Evolutionary conservation across 2,113 vertebrate genomes (phyloP).

Genomic region (Leucopsar rothschildi): DNA sequence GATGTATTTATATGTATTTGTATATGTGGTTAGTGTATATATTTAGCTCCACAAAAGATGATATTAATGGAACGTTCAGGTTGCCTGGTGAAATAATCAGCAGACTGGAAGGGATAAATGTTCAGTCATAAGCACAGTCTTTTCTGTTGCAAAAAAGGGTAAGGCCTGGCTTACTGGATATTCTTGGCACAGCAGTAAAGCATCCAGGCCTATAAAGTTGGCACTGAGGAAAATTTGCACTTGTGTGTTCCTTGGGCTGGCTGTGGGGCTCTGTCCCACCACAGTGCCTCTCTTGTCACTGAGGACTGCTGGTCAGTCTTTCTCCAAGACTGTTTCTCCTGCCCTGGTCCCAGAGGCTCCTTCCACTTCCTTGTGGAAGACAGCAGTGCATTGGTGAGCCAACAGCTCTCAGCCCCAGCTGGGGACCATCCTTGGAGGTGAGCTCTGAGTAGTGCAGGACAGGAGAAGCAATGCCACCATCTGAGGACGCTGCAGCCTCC

Average conservation of each 20-base stretch:
- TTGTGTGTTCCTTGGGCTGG: neutral
- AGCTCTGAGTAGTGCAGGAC: neutral
- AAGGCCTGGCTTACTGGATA: neutral
- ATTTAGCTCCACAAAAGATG: constrained; percentile 54
- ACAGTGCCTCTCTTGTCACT: neutral
- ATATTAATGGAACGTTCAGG: constrained; percentile 37
- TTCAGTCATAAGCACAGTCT: neutral
- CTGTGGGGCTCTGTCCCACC: neutral
- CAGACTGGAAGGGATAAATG: constrained; percentile 24
- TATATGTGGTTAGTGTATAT: constrained; percentile 48
- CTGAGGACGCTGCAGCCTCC: neutral
- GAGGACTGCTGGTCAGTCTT: neutral
- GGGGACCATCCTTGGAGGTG: neutral
- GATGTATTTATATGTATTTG: constrained; percentile 51
- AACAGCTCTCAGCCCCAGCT: neutral
- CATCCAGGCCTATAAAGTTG: neutral
- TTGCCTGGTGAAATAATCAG: constrained; percentile 52
- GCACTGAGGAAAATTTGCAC: neutral
- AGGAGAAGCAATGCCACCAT: neutral
- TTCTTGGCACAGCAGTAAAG: neutral
- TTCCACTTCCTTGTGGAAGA: neutral
- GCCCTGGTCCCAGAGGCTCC: neutral
- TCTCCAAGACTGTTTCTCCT: neutral
- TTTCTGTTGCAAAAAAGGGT: neutral
- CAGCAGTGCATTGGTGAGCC: fast-evolving